Evolutionary conservation across 2,888 invertebrate species (phyloP).

Genomic region (Kuschelorhynchus macadamiae): DNA sequence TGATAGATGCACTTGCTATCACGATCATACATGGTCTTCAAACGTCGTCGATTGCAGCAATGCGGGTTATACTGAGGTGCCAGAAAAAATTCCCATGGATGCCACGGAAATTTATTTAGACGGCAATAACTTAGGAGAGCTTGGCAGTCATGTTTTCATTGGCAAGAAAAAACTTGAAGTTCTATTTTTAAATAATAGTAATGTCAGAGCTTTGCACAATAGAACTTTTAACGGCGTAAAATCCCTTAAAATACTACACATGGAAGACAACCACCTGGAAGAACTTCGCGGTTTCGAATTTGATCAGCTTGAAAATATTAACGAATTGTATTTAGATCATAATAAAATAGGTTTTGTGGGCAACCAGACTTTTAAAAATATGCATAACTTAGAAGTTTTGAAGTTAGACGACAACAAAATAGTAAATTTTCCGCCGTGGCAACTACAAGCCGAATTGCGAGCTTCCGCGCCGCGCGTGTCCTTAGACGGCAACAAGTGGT

Average conservation of each 20-base stretch:
- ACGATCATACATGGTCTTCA: constrained; percentile 88
- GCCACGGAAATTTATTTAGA: constrained; percentile 90
- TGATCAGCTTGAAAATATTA: constrained; percentile 80
- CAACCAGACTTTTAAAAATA: constrained; percentile 82
- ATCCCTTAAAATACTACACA: constrained; percentile 80
- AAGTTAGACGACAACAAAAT: constrained; percentile 85
- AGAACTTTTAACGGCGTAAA: constrained; percentile 86
- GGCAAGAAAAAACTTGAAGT: constrained; percentile 86
- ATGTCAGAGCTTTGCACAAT: constrained; percentile 83
- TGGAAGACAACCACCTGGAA: constrained; percentile 82
- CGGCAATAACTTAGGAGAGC: constrained; percentile 83
- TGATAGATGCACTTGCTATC: constrained; percentile 87
- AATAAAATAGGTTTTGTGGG: constrained; percentile 82
- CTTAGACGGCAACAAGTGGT: constrained; percentile 86
- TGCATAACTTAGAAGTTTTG: constrained; percentile 80
- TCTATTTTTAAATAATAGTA: constrained; percentile 84
- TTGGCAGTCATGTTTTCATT: constrained; percentile 89
- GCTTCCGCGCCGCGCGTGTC: constrained; percentile 76
- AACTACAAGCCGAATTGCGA: constrained; percentile 74
- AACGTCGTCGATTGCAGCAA: constrained; percentile 89
- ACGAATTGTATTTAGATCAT: constrained; percentile 82
- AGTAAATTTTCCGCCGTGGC: constrained; percentile 79
- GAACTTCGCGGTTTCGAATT: constrained; percentile 84
- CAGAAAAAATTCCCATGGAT: constrained; percentile 89
- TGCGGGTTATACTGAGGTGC: constrained; percentile 81